These are phyloP conservation scores for Haliaeetus leucogaster DNA, from an alignment of 2,113 vertebrate genomes.

Conservation along the genomic window DNA sequence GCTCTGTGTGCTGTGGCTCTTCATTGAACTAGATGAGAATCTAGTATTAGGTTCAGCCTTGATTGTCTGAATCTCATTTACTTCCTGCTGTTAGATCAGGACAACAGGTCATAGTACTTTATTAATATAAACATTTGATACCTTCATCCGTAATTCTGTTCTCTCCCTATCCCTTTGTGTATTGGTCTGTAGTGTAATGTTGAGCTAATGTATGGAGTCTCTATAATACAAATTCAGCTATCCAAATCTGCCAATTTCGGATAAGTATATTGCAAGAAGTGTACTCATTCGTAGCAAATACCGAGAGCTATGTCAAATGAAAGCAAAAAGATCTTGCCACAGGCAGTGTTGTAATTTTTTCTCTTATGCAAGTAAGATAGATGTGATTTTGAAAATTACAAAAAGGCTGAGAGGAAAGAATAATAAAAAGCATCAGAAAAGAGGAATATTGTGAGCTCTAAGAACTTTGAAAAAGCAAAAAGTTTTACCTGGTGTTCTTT, in stretches of 20 bases:
- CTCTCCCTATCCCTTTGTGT: not conserved
- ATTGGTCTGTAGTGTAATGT: not conserved
- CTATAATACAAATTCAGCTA: not conserved
- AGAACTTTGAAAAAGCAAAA: not conserved
- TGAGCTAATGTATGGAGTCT: not conserved
- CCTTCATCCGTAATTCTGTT: not conserved
- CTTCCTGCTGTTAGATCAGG: not conserved
- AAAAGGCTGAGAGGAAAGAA: not conserved
- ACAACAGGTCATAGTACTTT: not conserved
- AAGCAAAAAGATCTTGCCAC: not conserved
- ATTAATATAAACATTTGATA: not conserved
- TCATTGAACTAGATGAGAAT: not conserved
- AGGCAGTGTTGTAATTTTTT: not conserved
- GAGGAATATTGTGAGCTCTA: not conserved
- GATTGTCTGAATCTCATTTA: not conserved
- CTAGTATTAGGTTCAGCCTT: not conserved
- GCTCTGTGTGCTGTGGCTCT: not conserved
- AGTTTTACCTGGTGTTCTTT: not conserved
- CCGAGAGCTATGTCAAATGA: not conserved
- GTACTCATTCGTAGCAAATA: not conserved
- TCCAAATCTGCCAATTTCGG: not conserved
- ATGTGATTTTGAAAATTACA: not conserved
- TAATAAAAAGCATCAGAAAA: not conserved
- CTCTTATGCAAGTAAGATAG: not conserved
- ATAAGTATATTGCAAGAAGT: not conserved